phyloP scores from a whole-genome alignment of 2,888 invertebrate genomes.

The Agrochola lychnidis region DNA sequence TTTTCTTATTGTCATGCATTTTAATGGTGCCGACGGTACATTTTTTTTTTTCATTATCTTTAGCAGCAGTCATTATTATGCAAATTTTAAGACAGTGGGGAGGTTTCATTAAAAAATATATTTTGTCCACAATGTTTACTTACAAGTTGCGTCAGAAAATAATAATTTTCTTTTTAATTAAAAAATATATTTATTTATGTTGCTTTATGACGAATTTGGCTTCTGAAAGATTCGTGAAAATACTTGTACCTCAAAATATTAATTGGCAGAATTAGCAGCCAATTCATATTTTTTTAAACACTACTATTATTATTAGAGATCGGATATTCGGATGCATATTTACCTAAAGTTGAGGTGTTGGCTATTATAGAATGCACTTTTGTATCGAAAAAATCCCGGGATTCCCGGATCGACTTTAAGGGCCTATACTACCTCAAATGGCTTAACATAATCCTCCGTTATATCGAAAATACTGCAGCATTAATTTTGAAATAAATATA shows the following conservation, averaged over 20 bases:
- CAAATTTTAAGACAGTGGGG: not conserved
- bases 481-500: too few species aligned
- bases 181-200: not conserved
- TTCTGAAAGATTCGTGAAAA: not conserved
- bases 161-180: not conserved
- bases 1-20: not conserved
- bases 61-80: constrained; percentile 2
- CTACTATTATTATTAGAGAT: too few species aligned
- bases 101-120: not conserved
- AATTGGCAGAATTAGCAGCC: not conserved
- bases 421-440: too few species aligned
- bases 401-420: too few species aligned
- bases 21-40: not conserved
- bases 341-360: too few species aligned
- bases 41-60: not conserved
- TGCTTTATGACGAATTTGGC: not conserved
- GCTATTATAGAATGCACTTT: too few species aligned
- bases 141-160: not conserved
- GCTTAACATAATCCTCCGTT: too few species aligned
- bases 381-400: too few species aligned
- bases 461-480: too few species aligned
- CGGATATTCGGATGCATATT: too few species aligned
- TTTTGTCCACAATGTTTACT: not conserved
- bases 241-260: not conserved
- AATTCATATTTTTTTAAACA: not conserved